These are phyloP conservation scores for Aphaenogaster ashmeadi DNA, from an alignment of 1,140 invertebrate species.

Conservation along the genomic window DNA sequence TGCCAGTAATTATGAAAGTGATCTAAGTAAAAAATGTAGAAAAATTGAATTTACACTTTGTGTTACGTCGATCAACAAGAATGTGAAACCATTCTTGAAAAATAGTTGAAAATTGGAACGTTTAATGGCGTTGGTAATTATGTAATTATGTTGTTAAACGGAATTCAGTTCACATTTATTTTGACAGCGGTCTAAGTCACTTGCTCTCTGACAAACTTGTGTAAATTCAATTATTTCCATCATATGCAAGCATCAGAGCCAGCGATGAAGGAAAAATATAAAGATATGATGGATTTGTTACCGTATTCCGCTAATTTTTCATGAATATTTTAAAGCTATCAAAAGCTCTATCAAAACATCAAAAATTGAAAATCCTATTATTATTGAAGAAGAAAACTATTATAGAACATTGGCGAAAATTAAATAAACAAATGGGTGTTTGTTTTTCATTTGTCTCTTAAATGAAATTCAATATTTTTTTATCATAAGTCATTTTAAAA, in stretches of 20 bases:
- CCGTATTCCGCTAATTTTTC: background rate
- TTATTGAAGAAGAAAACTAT: background rate
- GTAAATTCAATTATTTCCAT: background rate
- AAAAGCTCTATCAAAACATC: background rate
- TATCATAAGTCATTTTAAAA: background rate
- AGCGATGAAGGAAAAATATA: background rate
- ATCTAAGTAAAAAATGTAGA: background rate
- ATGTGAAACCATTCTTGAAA: background rate
- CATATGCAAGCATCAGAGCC: background rate
- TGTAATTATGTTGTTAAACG: background rate
- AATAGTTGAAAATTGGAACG: background rate
- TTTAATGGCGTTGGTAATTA: background rate
- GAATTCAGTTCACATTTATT: slow-evolving; percentile 8
- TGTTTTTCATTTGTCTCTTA: background rate
- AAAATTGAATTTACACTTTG: background rate
- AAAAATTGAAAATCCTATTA: background rate
- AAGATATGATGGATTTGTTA: background rate
- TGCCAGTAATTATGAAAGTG: background rate
- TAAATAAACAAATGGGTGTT: background rate
- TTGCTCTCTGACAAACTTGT: background rate
- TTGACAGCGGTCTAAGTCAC: background rate
- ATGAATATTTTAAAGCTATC: background rate
- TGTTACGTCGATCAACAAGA: background rate
- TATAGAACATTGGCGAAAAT: background rate
- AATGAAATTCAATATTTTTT: background rate